phyloP scores from a whole-genome alignment of 2,113 vertebrate genomes.

The Gavialis gangeticus region DNA sequence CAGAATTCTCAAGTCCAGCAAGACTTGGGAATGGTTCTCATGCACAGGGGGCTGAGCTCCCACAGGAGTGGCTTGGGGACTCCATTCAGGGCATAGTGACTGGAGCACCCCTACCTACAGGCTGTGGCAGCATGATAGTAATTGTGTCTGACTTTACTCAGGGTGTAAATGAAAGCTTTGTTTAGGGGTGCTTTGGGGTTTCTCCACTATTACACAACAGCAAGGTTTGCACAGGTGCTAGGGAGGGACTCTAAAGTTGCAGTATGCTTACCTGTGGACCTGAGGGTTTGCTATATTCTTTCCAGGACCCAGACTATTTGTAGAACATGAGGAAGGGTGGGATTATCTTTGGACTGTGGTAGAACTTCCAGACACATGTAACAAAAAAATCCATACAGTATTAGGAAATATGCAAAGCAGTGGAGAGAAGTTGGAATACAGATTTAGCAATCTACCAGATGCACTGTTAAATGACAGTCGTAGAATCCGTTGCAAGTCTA shows the following conservation, averaged over 20 bases:
- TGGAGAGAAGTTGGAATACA: fast-evolving
- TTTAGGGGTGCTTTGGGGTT: background rate
- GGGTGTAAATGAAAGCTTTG: background rate
- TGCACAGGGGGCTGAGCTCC: background rate
- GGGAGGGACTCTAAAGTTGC: background rate
- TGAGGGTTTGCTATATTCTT: background rate
- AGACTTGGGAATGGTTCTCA: background rate
- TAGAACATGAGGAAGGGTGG: fast-evolving
- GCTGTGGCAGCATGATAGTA: background rate
- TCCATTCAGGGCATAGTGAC: background rate
- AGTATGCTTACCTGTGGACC: background rate
- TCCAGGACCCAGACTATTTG: background rate
- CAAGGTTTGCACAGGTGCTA: background rate
- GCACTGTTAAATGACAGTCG: too few species aligned
- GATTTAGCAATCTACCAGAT: background rate
- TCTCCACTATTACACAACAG: background rate
- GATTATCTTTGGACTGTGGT: background rate
- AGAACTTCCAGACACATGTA: background rate
- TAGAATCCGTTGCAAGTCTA: fast-evolving
- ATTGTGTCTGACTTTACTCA: background rate
- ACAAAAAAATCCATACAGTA: background rate
- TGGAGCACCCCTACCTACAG: too few species aligned
- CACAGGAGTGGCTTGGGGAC: background rate
- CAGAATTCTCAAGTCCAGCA: background rate
- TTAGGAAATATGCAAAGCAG: background rate